Conservation (phyloP, 2,888 invertebrate genomes). For the Lysandra bellargus region DNA sequence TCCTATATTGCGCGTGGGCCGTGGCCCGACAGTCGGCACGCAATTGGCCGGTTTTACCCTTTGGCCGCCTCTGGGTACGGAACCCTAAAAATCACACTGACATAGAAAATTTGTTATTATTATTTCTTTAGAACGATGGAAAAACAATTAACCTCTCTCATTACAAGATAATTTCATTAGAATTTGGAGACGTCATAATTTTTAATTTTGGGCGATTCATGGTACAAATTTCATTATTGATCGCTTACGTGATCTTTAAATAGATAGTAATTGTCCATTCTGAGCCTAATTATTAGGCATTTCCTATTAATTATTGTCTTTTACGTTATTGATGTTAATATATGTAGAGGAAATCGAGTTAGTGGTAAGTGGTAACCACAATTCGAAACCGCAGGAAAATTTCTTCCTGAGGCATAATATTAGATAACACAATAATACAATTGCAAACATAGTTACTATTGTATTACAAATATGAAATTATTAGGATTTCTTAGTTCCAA, state of each 20-base stretch:
- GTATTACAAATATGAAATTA: too few species aligned
- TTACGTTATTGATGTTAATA: background rate
- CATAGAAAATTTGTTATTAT: background rate
- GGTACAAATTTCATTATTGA: too few species aligned
- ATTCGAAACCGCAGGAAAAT: slow-evolving; percentile 20
- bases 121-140: background rate
- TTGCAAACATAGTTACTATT: too few species aligned
- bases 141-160: background rate
- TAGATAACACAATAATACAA: background rate
- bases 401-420: background rate
- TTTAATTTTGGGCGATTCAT: background rate
- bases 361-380: background rate
- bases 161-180: background rate
- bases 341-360: background rate
- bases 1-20: too few species aligned
- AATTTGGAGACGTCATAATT: background rate
- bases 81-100: background rate
- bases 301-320: background rate
- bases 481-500: too few species aligned
- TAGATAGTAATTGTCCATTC: too few species aligned
- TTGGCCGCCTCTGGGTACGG: too few species aligned
- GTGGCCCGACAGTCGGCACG: too few species aligned
- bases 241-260: too few species aligned
- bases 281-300: too few species aligned
- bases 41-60: too few species aligned